These are phyloP conservation scores for Drosophila conformis DNA, from an alignment of 2,888 invertebrate genomes.

Conservation along the genomic window DNA sequence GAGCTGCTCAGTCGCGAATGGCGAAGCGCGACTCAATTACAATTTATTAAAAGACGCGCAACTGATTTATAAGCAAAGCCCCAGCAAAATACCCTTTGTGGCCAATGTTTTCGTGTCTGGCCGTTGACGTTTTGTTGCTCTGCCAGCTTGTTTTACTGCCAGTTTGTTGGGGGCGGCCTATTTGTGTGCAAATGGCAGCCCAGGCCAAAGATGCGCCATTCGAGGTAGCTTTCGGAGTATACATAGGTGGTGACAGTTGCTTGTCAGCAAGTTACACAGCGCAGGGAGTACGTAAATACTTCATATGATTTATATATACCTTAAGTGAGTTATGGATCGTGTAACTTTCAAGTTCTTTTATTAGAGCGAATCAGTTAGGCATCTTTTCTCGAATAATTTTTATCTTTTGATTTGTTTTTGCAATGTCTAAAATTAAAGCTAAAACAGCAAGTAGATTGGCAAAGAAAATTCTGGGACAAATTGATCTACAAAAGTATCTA, in stretches of 20 bases:
- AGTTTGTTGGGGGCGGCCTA: slow-evolving; percentile 66
- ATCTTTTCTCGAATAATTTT: not conserved
- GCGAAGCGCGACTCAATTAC: slow-evolving; percentile 82
- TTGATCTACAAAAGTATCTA: not conserved
- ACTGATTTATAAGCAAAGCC: slow-evolving; percentile 74
- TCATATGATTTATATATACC: slow-evolving; percentile 44
- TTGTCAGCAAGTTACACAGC: slow-evolving; percentile 75
- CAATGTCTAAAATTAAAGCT: not conserved
- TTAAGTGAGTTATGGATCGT: not conserved
- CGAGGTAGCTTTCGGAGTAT: slow-evolving; percentile 34
- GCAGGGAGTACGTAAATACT: slow-evolving; percentile 7
- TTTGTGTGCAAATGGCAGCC: slow-evolving; percentile 65
- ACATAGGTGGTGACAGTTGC: slow-evolving; percentile 76
- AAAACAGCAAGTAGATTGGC: no score
- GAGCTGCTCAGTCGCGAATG: slow-evolving; percentile 68
- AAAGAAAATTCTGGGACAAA: not conserved
- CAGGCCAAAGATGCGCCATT: slow-evolving; percentile 39
- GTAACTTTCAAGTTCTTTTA: not conserved
- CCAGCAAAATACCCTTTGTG: slow-evolving; percentile 26
- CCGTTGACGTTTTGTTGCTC: slow-evolving; percentile 60
- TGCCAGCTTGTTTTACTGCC: slow-evolving; percentile 41
- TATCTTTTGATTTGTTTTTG: not conserved
- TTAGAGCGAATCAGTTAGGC: not conserved
- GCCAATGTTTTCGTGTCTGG: slow-evolving; percentile 65
- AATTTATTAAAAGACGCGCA: slow-evolving; percentile 79